These are phyloP conservation scores for Nomada goodeniana DNA, from an alignment of 2,888 invertebrate genomes.

Conservation along the genomic window DNA sequence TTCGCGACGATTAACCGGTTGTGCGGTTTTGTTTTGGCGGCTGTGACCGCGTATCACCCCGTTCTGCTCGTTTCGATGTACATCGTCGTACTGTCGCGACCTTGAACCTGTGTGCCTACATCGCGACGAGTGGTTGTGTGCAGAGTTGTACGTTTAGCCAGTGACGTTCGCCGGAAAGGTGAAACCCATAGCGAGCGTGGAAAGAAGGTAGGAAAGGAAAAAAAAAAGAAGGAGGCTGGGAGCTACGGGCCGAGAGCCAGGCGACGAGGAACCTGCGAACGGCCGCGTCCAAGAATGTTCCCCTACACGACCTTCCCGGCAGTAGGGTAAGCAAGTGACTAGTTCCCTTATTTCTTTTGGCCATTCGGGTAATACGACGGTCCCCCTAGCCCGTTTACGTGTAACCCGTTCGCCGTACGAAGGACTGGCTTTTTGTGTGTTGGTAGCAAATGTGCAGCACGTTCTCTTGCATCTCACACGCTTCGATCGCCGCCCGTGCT, in stretches of 20 bases:
- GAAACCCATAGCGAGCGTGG: slow-evolving; percentile 21
- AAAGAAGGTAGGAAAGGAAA: slow-evolving; percentile 7
- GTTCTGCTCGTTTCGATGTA: background rate
- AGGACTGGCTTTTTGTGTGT: slow-evolving; percentile 37
- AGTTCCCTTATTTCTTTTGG: background rate
- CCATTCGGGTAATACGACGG: slow-evolving; percentile 38
- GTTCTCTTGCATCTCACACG: slow-evolving; percentile 18
- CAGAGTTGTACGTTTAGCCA: slow-evolving; percentile 52
- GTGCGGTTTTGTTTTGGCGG: slow-evolving; percentile 21
- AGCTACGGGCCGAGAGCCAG: slow-evolving; percentile 7
- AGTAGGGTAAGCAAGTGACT: slow-evolving; percentile 77
- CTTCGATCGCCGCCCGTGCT: slow-evolving; percentile 1
- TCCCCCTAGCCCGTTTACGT: slow-evolving; percentile 3
- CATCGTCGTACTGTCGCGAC: slow-evolving; percentile 50
- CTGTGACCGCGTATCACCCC: background rate
- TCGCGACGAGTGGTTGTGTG: slow-evolving; percentile 43
- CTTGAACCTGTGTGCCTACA: slow-evolving; percentile 70
- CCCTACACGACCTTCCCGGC: slow-evolving; percentile 83
- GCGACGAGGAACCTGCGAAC: slow-evolving; percentile 57
- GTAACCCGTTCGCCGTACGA: slow-evolving; percentile 24
- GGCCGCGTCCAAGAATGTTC: slow-evolving; percentile 75
- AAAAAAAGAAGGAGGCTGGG: slow-evolving; percentile 1
- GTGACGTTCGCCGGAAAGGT: slow-evolving; percentile 45
- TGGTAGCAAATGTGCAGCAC: slow-evolving; percentile 21
- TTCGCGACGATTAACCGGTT: slow-evolving; percentile 1